A percentile compares a stretch with the other conserved stretches of the same genome.
phyloP scores from a whole-genome alignment of 2,113 vertebrate genomes.

The Hemibates koningsi region DNA sequence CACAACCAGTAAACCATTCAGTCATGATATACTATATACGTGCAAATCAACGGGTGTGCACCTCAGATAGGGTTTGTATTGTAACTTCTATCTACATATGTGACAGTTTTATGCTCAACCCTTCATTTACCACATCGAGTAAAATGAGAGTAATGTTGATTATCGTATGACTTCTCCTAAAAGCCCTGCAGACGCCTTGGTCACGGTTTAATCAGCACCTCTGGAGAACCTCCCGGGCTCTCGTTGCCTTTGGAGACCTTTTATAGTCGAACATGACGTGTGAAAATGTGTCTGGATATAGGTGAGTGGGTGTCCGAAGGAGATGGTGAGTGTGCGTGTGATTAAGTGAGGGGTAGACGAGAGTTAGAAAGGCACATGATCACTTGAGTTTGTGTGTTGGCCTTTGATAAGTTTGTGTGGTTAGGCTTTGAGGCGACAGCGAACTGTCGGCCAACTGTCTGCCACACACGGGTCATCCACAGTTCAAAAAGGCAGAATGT shows the following conservation, averaged over 20 bases:
- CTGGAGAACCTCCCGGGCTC: background rate
- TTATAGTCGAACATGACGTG: background rate
- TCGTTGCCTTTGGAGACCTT: background rate
- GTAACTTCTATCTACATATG: background rate
- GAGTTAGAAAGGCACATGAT: background rate
- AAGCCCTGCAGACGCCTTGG: slow-evolving; percentile 1
- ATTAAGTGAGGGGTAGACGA: background rate
- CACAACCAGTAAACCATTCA: background rate
- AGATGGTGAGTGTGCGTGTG: slow-evolving; percentile 1
- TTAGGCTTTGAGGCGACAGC: background rate
- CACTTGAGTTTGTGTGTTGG: background rate
- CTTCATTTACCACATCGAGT: slow-evolving; percentile 15
- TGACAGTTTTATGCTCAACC: background rate
- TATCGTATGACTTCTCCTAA: background rate
- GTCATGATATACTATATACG: background rate
- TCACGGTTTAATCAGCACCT: background rate
- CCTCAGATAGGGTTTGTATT: background rate
- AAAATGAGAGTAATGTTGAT: background rate
- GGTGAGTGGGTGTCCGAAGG: background rate
- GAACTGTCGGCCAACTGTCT: background rate
- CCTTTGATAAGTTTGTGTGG: background rate
- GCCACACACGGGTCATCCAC: slow-evolving; percentile 9
- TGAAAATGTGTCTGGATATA: background rate
- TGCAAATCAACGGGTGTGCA: slow-evolving; percentile 8
- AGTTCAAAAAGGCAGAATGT: slow-evolving; percentile 16